Evolutionary conservation across 2,113 vertebrate species (phyloP), one percentile per base, ranked within the genome.

Genomic region (Ciconia boyciana): DNA sequence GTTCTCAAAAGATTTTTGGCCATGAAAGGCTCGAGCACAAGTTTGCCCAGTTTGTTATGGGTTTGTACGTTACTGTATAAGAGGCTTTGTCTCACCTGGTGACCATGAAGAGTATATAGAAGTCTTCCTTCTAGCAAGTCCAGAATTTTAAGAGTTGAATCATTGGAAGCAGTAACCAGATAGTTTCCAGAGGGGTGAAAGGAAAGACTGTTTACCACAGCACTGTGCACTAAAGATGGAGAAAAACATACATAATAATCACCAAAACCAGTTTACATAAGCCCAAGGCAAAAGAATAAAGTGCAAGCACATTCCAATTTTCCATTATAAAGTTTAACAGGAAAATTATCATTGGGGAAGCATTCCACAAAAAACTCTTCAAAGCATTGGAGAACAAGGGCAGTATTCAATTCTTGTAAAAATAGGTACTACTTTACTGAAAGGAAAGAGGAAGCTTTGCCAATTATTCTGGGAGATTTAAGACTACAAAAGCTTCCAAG

Each of bases 71-170:
- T 39, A 39, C 31, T 39, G 31, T 48, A 64, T 19, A 52, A 83
- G 92, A 79, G 43, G 13, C n/a, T 83, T 77, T 62, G 80, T 29
- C 98, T 98, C 97, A 99, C 99, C 99, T 99, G 99, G 93, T 99
- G 99, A 87, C 99, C 99, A 2, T 99, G 99, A 43, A 99, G 98
- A 8, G 99, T 99, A 85, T 99, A 99, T 39, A 99, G 98, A 43
- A 99, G 98, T 82, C 99, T 98, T 87, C 99, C 99, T 96, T 99
- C 99, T 83, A 99, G 94, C 85, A 99, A 98, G 94, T 99, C 99
- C 97, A 99, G 95, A 92, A 99, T 98, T 98, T 99, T 99, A 96
- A 99, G 95, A 49, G 99, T 99, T 52, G 99, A 99, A 97, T 99
- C 99, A 8, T 97, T 99, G 92, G 99, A 99, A 22, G 99, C 99